Conservation (phyloP, 2,888 invertebrate genomes). For the Dromius quadrimaculatus region DNA sequence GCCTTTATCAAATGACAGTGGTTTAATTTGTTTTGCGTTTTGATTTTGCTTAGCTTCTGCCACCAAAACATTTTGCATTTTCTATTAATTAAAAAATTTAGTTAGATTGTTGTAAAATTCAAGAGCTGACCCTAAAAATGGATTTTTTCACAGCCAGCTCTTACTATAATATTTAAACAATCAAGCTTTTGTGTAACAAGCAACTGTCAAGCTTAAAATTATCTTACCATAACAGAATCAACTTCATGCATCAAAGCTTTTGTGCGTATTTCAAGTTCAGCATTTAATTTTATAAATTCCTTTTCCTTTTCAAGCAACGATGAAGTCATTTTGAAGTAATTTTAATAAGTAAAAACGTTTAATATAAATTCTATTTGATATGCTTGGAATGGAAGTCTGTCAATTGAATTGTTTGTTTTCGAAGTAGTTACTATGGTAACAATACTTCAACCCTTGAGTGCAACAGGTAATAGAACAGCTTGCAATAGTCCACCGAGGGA, state of each 20-base stretch:
- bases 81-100: constrained; percentile 16
- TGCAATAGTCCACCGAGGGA: no score
- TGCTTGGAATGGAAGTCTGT: neutral
- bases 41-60: constrained; percentile 34
- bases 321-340: constrained; percentile 54
- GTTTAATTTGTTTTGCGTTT: neutral
- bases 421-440: constrained; percentile 18
- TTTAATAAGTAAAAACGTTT: neutral
- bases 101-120: neutral
- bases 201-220: no score
- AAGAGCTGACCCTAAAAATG: no score
- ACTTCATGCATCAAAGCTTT: constrained; percentile 64
- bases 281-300: constrained; percentile 64
- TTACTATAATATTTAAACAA: neutral
- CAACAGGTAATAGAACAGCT: neutral
- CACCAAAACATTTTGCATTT: constrained; percentile 27
- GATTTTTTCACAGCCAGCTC: neutral
- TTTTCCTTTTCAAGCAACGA: constrained; percentile 64
- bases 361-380: neutral
- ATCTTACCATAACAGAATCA: constrained; percentile 62
- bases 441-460: neutral
- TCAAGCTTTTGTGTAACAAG: neutral
- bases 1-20: constrained; percentile 5
- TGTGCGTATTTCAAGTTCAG: constrained; percentile 63
- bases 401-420: neutral